Conservation (phyloP, 53 echinoderm and acorn worm species). For the Echinarachnius parma region DNA sequence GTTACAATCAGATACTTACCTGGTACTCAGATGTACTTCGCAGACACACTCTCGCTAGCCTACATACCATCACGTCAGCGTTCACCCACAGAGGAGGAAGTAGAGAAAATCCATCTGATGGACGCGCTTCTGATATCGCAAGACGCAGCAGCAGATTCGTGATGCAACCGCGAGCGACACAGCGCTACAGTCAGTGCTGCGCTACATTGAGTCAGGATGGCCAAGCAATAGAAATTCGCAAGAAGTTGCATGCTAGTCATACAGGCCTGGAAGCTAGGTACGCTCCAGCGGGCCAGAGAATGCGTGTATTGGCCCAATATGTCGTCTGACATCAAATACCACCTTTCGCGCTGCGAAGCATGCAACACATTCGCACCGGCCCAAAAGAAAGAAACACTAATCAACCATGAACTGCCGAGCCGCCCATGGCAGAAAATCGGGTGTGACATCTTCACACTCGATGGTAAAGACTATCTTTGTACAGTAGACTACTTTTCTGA, state of each 20-base stretch:
- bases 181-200: constrained; percentile 36
- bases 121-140: constrained; percentile 46
- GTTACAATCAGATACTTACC: constrained; percentile 58
- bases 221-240: constrained; percentile 41
- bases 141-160: constrained; percentile 28
- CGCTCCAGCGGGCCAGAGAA: constrained; percentile 53
- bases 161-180: constrained; percentile 44
- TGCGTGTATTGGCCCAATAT: constrained; percentile 61
- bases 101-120: constrained; percentile 47
- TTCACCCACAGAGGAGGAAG: constrained; percentile 32
- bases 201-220: constrained; percentile 47
- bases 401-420: constrained; percentile 45
- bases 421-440: constrained; percentile 60
- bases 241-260: constrained; percentile 61
- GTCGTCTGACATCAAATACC: constrained; percentile 5
- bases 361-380: constrained; percentile 35
- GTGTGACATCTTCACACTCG: constrained; percentile 44
- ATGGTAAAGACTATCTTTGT: constrained; percentile 46
- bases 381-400: constrained; percentile 55
- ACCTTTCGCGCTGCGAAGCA: constrained; percentile 42
- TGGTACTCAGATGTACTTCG: constrained; percentile 51
- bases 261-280: constrained; percentile 55
- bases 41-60: constrained; percentile 58
- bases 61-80: constrained; percentile 21
- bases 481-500: constrained; percentile 63